Evolutionary conservation across 2,797 vertebrate species (phyloP), one percentile per base, ranked within the genome.

Genomic region (Prunella strophiata): DNA sequence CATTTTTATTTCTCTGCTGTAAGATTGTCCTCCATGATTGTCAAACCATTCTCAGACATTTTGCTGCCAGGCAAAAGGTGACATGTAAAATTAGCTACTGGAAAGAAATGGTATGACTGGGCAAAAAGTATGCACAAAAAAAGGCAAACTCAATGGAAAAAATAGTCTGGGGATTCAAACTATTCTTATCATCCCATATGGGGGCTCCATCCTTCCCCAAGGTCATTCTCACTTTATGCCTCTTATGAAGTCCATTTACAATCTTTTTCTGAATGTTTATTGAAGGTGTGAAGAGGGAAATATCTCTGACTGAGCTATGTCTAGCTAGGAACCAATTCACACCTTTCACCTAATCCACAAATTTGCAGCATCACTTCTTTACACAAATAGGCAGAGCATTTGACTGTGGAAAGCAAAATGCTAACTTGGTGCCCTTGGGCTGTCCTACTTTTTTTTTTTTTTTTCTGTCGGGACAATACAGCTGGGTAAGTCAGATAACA

Each of bases 1-100:
- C 52, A 82, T 73, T 96, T 94, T 95, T 91, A 83, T 92, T 95
- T 90, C 71, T 92, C 55, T 81, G 27, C 74, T 87, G 7, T 88
- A 79, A 90, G 80, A 88, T 67, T 79, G 80, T 77, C 59, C 30
- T 90, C 54, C 55, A 61, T 67, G 77, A 88, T 93, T 97, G 92
- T 90, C 67, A 91, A 95, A 90, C 29, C 38, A 38, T 82, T 93
- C 67, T 67, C 38, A 90, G 80, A 66, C 15, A 65, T 90, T 93
- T 90, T 90, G 79, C 51, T 94, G 58, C 76, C 70, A 86, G 85
- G 76, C 25, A 84, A 86, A 93, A 78, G 52, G 48, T 71, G 67
- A 76, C 52, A 76, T 36, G 45, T 73, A 91, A 92, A 95, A 96
- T 92, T 89, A 91, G 71, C 13, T 79, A 13, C 73, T 82, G 52